These are phyloP conservation scores for Pseudopleuronectes americanus DNA, from an alignment of 2,797 vertebrate species.

Conservation along the genomic window DNA sequence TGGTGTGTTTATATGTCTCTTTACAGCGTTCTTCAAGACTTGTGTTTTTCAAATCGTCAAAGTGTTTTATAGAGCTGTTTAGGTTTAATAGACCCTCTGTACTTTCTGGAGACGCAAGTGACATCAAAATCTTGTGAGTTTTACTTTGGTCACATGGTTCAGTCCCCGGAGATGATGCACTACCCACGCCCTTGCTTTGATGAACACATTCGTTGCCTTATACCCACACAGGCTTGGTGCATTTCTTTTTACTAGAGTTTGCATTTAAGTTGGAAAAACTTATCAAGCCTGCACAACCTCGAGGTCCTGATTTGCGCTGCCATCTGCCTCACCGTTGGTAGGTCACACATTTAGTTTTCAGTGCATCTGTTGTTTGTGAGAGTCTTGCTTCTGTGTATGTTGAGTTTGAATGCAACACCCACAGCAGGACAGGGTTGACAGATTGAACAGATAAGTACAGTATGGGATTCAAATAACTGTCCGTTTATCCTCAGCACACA, in stretches of 20 bases:
- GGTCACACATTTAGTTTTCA: conserved; percentile 16
- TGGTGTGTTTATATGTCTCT: conserved; percentile 15
- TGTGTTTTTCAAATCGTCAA: conserved; percentile 35
- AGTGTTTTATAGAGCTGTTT: conserved; percentile 35
- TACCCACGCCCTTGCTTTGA: conserved; percentile 14
- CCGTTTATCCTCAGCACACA: conserved; percentile 49
- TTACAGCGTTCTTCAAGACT: conserved; percentile 17
- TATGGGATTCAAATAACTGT: conserved; percentile 41
- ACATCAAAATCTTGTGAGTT: conserved; percentile 41
- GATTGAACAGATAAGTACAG: conserved; percentile 47
- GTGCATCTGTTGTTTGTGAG: conserved; percentile 23
- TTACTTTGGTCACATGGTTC: conserved; percentile 31
- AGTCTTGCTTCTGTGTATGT: conserved; percentile 10
- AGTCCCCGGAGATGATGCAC: conserved; percentile 22
- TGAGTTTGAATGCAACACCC: conserved; percentile 34
- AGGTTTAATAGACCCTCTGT: conserved; percentile 21
- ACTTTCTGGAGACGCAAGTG: conserved; percentile 15
- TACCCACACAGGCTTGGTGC: not conserved
- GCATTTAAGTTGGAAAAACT: conserved; percentile 1
- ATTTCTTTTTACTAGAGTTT: conserved; percentile 9
- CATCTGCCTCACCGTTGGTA: conserved; percentile 31
- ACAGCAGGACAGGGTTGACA: conserved; percentile 16
- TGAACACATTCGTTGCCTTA: conserved; percentile 26
- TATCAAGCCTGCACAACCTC: conserved; percentile 3
- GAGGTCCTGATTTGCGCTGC: conserved; percentile 3